These are phyloP conservation scores for Phyllopteryx taeniolatus DNA, from an alignment of 2,113 vertebrate species.

Conservation along the genomic window DNA sequence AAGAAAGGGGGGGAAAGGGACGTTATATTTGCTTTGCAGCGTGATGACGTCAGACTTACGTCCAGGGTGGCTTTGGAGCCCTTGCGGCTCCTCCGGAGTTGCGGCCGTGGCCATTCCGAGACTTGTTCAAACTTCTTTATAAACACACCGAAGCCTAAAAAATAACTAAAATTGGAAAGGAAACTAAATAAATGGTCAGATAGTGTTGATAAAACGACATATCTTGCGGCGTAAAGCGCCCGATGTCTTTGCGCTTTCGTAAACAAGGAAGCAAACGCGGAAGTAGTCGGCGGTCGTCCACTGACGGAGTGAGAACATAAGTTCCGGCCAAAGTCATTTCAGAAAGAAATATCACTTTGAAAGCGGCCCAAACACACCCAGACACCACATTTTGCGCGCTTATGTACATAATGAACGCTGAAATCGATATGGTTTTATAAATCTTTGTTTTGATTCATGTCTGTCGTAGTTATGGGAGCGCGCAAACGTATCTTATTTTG, in stretches of 20 bases:
- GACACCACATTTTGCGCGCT: no score
- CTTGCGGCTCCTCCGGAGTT: conserved; percentile 60
- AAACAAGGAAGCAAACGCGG: conserved; percentile 60
- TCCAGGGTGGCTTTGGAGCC: conserved; percentile 41
- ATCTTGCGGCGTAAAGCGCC: neutral
- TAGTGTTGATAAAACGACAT: neutral
- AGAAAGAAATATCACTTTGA: conserved; percentile 19
- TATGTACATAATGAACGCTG: neutral
- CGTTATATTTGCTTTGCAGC: neutral
- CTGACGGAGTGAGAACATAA: neutral
- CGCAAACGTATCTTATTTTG: conserved; percentile 13
- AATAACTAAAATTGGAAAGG: neutral
- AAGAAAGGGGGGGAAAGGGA: neutral
- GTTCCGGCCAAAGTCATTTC: conserved; percentile 32
- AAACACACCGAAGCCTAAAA: neutral
- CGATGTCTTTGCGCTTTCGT: neutral
- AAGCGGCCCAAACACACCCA: neutral
- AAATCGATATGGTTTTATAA: neutral
- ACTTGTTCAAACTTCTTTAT: neutral
- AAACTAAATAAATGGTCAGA: neutral
- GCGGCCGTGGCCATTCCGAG: conserved; percentile 68
- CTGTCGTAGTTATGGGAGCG: neutral
- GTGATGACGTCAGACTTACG: conserved; percentile 39
- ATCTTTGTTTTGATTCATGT: neutral
- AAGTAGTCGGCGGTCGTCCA: conserved; percentile 20